Percentiles rank a stretch among this genome's conserved stretches.
Conservation (phyloP, 1,140 invertebrate genomes). For the Aleiodes sp. region DNA sequence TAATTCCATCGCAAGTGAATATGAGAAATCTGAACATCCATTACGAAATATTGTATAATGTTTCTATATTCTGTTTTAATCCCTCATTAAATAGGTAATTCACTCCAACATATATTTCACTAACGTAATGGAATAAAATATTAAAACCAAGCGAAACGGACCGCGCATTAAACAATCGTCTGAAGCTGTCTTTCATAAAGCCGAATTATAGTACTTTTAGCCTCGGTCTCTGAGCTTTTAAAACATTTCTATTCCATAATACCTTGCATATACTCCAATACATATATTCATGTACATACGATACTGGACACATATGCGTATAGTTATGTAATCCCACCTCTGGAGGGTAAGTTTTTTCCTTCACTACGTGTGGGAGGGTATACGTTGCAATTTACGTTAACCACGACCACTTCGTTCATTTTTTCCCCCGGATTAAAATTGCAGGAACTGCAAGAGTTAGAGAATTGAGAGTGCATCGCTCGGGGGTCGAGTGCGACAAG, state of each 20-base stretch:
- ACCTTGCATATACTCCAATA: neutral
- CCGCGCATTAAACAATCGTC: neutral
- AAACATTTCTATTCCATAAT: neutral
- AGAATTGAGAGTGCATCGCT: neutral
- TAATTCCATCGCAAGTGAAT: too few species aligned
- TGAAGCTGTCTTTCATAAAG: neutral
- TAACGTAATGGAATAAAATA: too few species aligned
- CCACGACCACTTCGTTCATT: slow-evolving; percentile 3
- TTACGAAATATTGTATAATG: too few species aligned
- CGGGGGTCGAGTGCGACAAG: neutral
- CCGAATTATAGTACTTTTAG: neutral
- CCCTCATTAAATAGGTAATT: too few species aligned
- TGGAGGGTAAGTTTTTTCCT: neutral
- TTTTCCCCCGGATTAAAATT: neutral
- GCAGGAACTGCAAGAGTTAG: neutral
- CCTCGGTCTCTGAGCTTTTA: neutral
- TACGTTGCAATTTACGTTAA: too few species aligned
- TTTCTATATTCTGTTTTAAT: too few species aligned
- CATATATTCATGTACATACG: too few species aligned
- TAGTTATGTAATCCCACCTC: neutral
- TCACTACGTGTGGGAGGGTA: too few species aligned
- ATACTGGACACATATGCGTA: too few species aligned
- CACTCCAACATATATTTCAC: too few species aligned
- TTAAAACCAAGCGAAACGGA: neutral
- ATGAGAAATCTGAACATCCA: too few species aligned